Base-by-base conservation (phyloP, 2,113 vertebrate species). In the Typhlomys cinereus region DNA sequence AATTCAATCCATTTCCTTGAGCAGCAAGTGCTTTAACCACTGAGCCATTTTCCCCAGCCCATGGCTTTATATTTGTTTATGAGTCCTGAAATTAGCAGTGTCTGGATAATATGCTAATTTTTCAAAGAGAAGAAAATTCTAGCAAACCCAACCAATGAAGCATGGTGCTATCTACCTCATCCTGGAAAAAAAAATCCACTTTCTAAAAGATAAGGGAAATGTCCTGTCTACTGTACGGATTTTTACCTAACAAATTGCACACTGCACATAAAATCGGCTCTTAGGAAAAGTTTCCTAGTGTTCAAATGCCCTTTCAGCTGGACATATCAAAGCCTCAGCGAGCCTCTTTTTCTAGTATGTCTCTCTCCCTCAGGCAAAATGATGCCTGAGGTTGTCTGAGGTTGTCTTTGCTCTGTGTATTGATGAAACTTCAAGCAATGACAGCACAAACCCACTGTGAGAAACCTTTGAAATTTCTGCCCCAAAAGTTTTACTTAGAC, bases 401-500 rank as follows among this genome's bases (percentile, higher is more conserved):
- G 74, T 90, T 41, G 36, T 67, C 82, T 85, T 94, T 93, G 69
- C 70, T 93, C 59, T 78, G 27, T 21, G n/a, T 85, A 69, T 90
- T 92, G 85, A 94, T 89, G 69, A 85, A 83, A 84, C 85, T 75
- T 93, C 83, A 95, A 84, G 66, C 50, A 93, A 91, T 83, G 75
- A 80, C 79, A 73, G 66, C 39, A 39, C 36, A 21, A 85, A 76
- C n/a, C 44, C 80, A 64, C 88, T 84, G 88, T 79, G 70, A 85
- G 90, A 90, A 82, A 64, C 91, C 90, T 97, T 92, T 94, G 89
- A 90, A 92, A 78, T 82, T 67, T 87, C 85, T 50, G 27, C 75
- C 75, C n/a, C 78, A 50, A 13, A 93, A 85, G 27, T 92, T 82
- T 90, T 80, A 23, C 82, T 95, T 57, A 81, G 70, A 94, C 85